A percentile compares a stretch with the other conserved stretches of the same genome.
phyloP scores from a whole-genome alignment of 2,888 invertebrate genomes.

The Archips xylosteana region DNA sequence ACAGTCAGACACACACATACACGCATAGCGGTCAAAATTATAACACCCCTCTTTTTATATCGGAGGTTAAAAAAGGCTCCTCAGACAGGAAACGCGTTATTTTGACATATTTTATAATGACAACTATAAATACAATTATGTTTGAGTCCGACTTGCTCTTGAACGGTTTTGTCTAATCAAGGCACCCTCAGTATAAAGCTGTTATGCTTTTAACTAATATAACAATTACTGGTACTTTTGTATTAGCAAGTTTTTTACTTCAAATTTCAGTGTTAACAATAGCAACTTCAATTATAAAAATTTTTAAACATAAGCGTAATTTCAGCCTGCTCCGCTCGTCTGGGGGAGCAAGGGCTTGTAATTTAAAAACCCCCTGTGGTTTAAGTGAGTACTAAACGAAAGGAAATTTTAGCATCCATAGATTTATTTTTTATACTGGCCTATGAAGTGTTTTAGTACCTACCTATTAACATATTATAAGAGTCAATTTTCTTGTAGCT shows the following conservation, averaged over 20 bases:
- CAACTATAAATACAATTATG: no score
- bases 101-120: no score
- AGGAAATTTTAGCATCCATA: constrained; percentile 1
- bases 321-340: background rate
- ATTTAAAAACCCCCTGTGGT: constrained; percentile 18
- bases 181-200: no score
- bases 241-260: background rate
- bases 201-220: no score
- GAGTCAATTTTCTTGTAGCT: background rate
- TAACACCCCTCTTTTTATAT: no score
- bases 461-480: background rate
- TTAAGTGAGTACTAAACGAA: constrained; percentile 12
- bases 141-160: no score
- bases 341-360: constrained; percentile 12
- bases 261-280: constrained; percentile 2
- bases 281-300: constrained; percentile 3
- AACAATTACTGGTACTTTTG: no score
- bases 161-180: no score
- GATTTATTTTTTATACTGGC: background rate
- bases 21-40: no score
- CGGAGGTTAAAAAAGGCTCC: no score
- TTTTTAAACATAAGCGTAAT: constrained; percentile 14
- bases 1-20: no score
- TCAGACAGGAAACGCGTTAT: no score
- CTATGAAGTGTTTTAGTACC: background rate